Evolutionary conservation across 1,140 invertebrate species (phyloP), one percentile per base, ranked within the genome.

Genomic region (Leptonema lineaticorne): DNA sequence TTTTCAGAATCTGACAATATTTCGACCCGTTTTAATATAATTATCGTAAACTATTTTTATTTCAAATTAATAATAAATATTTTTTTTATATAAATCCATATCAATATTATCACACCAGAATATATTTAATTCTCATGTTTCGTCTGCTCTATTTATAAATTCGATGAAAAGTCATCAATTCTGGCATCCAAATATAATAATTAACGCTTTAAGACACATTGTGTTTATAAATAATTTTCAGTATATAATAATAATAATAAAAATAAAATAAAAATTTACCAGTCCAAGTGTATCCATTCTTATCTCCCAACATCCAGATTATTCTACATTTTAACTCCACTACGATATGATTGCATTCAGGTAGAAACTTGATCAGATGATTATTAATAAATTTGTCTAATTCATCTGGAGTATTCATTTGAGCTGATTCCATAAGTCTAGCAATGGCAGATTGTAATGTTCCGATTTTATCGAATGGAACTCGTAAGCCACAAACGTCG

Each of bases 271-370:
- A 37, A 41, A 7, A 76, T 79, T 27, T 76, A 82, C 79, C 78
- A 56, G 79, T 75, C 78, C 78, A 82, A n/a, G 72, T 75, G 53
- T 75, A 75, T 63, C 78, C 79, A 57, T 79, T 76, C 3, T 62
- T 68, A 68, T 78, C 78, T 27, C 79, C 79, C 41, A 78, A 71
- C 41, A 76, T 70, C 76, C 76, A 81, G 33, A 82, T 77, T 26
- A 83, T 74, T 30, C 78, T 75, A 65, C 78, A 81, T 67, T 85
- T 84, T 2, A 85, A 68, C 73, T 85, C 83, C 9, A 84, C 70
- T 46, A 79, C 76, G 20, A 85, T 82, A 75, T 86, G 82, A 74
- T 84, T 85, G 2, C 76, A 78, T 60, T 79, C 81, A 8, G 83
- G 82, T 41, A 84, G 76, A 62, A 79, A 79, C 67, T 78, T 82